Base-by-base conservation (phyloP, 2,797 vertebrate species). In the Eurystomus glaucurus region DNA sequence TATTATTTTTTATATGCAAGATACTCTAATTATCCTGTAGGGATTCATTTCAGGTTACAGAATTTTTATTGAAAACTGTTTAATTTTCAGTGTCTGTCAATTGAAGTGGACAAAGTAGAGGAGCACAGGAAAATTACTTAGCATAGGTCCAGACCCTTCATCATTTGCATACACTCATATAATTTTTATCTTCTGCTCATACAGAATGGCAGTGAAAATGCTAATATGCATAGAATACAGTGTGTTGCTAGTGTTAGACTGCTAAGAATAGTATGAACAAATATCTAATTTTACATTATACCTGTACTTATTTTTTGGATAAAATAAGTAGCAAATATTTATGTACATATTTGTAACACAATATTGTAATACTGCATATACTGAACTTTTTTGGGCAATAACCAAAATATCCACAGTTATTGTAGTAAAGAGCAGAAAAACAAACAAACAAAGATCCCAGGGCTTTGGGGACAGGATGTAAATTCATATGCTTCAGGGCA, bases 21-120 rank as follows among this genome's bases (percentile, higher is more conserved):
- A 92, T 96, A 97, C 37, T 96, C 71, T 98, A 98, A 98, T 98
- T 98, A 98, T 97, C 75, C 96, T 88, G 86, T 55, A 77, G 97
- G 94, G 96, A 98, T 98, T 97, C 58, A 89, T 98, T 98, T 97
- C 94, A 97, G 78, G 92, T 97, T 97, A 96, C 88, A 97, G 92
- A 96, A 66, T 93, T 98, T 98, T 97, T 97, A 98, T 95, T 98
- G 96, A 97, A 98, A 98, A 97, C 82, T 68, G 95, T 98, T 97
- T 98, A 97, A 97, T 97, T 97, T 98, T 97, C 96, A 97, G 94
- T 96, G 91, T 78, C 93, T 98, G 90, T 96, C 97, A 97, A 92
- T 96, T 85, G 72, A 97, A 88, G 85, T 98, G 96, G 96, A 97
- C 96, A 97, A 97, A 68, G 76, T 85, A 79, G 62, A 97, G 85